These are phyloP conservation scores for Patella ulyssiponensis DNA, from an alignment of 2,888 invertebrate species.

Conservation along the genomic window DNA sequence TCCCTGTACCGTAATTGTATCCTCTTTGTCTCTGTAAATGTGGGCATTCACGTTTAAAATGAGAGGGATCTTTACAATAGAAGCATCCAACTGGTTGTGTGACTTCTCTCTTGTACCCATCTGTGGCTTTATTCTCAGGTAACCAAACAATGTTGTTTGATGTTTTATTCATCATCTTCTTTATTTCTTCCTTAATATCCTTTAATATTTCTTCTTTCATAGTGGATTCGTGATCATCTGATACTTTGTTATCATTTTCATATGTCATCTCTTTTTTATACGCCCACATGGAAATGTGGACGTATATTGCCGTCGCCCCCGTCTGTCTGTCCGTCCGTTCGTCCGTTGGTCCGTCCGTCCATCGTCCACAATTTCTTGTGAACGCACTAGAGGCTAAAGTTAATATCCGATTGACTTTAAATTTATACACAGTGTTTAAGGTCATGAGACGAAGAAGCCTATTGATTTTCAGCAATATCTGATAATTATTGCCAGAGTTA, in stretches of 20 bases:
- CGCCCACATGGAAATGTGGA: too few species aligned
- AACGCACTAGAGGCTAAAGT: too few species aligned
- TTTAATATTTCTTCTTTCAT: not conserved
- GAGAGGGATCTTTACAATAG: slow-evolving; percentile 24
- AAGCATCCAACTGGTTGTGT: slow-evolving; percentile 18
- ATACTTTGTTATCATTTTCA: not conserved
- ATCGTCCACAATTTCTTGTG: too few species aligned
- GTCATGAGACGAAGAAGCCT: too few species aligned
- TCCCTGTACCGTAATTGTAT: not conserved
- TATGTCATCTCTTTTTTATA: not conserved
- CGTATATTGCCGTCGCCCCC: too few species aligned
- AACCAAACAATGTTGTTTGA: not conserved
- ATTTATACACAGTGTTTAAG: too few species aligned
- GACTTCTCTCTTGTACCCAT: not conserved
- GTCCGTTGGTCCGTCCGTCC: too few species aligned
- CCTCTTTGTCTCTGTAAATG: slow-evolving; percentile 3
- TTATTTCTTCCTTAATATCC: not conserved
- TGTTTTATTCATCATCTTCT: slow-evolving; percentile 1
- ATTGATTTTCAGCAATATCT: too few species aligned
- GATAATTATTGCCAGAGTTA: too few species aligned
- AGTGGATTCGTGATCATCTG: not conserved
- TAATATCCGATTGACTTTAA: too few species aligned
- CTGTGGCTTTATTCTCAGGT: not conserved
- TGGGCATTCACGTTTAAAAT: slow-evolving; percentile 23
- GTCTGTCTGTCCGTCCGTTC: too few species aligned